Percentiles rank a stretch among this genome's conserved stretches.
These are phyloP conservation scores for Pandemis heparana DNA, from an alignment of 2,888 invertebrate genomes.

Conservation along the genomic window DNA sequence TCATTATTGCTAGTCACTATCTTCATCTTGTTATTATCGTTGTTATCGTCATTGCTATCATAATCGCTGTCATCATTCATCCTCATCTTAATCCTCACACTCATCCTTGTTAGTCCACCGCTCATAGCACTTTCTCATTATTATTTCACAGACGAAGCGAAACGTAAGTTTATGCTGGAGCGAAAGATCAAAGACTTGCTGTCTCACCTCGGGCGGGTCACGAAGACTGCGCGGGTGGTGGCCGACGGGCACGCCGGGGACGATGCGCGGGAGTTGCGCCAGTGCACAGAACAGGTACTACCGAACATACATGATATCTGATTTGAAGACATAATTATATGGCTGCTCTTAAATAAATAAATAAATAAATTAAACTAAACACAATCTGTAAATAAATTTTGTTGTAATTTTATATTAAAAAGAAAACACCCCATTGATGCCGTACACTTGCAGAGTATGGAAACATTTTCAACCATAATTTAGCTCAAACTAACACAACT, in stretches of 20 bases:
- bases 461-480: no score
- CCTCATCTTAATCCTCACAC: not conserved
- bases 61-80: not conserved
- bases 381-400: no score
- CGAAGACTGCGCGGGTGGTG: conserved; percentile 95
- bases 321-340: no score
- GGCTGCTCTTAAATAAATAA: no score
- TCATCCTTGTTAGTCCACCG: no score
- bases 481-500: no score
- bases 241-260: conserved; percentile 71
- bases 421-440: no score
- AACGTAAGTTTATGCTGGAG: conserved; percentile 94
- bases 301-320: not conserved
- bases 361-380: no score
- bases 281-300: conserved; percentile 63
- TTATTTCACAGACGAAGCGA: conserved; percentile 88
- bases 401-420: no score
- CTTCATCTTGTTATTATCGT: not conserved
- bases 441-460: no score
- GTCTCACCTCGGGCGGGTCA: conserved; percentile 93
- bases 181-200: conserved; percentile 94
- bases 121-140: no score
- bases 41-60: not conserved
- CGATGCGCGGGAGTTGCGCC: conserved; percentile 51
- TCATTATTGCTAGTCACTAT: no score